Conservation (phyloP, 2,888 invertebrate species). For the Diaprepes abbreviatus region DNA sequence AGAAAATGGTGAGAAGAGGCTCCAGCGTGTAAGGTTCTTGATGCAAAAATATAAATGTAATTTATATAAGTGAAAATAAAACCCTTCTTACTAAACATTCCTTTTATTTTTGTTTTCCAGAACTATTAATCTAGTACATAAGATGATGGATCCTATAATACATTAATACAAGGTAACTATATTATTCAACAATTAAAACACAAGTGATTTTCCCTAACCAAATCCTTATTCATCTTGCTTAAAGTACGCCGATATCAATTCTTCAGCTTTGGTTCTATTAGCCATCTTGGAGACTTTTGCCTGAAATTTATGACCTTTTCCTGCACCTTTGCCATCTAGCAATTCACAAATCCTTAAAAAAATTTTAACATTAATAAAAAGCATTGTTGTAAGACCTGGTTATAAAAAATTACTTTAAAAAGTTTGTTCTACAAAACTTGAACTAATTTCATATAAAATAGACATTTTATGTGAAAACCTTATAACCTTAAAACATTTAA, state of each 20-base stretch:
- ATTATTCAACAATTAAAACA: too few species aligned
- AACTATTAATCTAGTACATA: neutral
- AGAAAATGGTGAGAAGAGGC: conserved; percentile 17
- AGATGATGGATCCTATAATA: too few species aligned
- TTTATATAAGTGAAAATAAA: conserved; percentile 6
- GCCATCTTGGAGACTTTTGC: conserved; percentile 81
- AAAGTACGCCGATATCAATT: conserved; percentile 74
- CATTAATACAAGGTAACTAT: too few species aligned
- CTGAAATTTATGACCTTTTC: conserved; percentile 80
- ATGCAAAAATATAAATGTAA: neutral
- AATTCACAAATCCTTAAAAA: conserved; percentile 73
- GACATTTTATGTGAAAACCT: too few species aligned
- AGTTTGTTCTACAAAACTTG: too few species aligned
- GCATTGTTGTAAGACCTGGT: too few species aligned
- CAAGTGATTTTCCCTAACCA: too few species aligned
- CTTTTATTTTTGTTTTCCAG: neutral
- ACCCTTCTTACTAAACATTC: conserved; percentile 7
- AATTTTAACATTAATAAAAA: too few species aligned
- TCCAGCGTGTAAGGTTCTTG: neutral
- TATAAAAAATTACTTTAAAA: too few species aligned
- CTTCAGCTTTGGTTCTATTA: conserved; percentile 76
- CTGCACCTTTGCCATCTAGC: conserved; percentile 83
- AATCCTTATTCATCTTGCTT: too few species aligned
- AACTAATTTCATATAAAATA: too few species aligned
- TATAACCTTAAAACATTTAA: neutral